These are phyloP conservation scores for Sebastiscus albofasciatus DNA, from an alignment of 2,797 vertebrate genomes.

Conservation along the genomic window DNA sequence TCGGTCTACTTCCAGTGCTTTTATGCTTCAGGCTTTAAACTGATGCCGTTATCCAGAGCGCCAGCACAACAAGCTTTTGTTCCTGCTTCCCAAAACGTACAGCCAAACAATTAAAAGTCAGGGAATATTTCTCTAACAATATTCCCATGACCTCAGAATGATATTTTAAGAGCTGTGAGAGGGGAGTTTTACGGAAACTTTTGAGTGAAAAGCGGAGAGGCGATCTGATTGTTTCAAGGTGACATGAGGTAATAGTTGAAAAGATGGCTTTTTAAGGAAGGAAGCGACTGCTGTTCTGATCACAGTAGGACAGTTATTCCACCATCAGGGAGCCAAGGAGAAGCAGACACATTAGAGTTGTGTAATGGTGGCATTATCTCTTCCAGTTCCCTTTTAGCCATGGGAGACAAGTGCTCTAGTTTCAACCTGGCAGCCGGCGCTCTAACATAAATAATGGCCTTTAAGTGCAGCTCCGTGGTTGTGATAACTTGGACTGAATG, in stretches of 20 bases:
- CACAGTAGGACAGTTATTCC: slow-evolving; percentile 14
- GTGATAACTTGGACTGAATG: slow-evolving; percentile 50
- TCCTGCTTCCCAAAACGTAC: background rate
- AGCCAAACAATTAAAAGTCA: slow-evolving; percentile 6
- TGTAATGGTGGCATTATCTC: slow-evolving; percentile 15
- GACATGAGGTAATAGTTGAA: slow-evolving; percentile 7
- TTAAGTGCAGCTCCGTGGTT: slow-evolving; percentile 55
- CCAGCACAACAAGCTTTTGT: background rate
- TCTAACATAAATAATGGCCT: slow-evolving; percentile 52
- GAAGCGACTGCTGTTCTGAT: slow-evolving; percentile 7
- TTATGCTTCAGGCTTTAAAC: background rate
- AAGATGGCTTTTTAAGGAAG: slow-evolving; percentile 3
- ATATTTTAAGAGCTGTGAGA: slow-evolving; percentile 10
- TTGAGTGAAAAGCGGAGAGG: background rate
- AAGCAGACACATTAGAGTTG: background rate
- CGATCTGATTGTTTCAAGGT: slow-evolving; percentile 5
- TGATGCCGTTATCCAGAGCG: background rate
- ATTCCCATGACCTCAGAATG: slow-evolving; percentile 28
- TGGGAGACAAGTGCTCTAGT: slow-evolving; percentile 27
- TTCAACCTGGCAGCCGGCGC: slow-evolving; percentile 41
- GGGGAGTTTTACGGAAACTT: background rate
- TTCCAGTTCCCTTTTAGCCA: background rate
- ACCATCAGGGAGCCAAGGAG: background rate
- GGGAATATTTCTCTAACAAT: slow-evolving; percentile 5
- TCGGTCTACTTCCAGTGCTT: background rate